Evolutionary conservation across 2,113 vertebrate species (phyloP), one percentile per base, ranked within the genome.

Genomic region (Probosciger aterrimus): DNA sequence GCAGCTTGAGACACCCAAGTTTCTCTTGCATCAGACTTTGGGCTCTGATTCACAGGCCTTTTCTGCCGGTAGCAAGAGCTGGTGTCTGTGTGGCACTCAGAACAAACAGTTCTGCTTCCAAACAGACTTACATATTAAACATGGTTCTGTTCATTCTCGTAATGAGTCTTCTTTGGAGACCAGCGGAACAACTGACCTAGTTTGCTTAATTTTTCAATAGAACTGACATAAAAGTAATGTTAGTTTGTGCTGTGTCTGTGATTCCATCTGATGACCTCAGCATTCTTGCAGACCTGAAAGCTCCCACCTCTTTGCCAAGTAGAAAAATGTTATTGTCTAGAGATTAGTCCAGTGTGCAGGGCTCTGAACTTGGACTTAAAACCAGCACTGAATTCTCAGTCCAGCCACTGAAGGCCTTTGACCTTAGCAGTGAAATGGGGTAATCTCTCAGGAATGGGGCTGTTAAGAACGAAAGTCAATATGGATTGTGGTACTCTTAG

Each of bases 21-120:
- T 92, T 88, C 69, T 95, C 86, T 95, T 92, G 92, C 90, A 92
- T 92, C 94, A 92, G 94, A 78, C 69, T 86, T 68, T 2, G 22
- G 87, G 70, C 83, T 90, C 60, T 82, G 68, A 95, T 95, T 96
- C 87, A 81, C 89, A 64, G 82, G 46, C 75, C 50, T 64, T 37
- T 70, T 57, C 59, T 96, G 92, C 87, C 81, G 73, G 79, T 81
- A 73, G 82, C 91, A 52, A 82, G 82, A 94, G 33, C 64, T 80
- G 35, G 35, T 95, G 78, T 20, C 62, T 82, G 2, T 78, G 86
- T 92, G 90, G 53, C 49, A 64, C 33, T 83, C 24, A 59, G 86
- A 92, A 82, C 49, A 82, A 91, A 81, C 73, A 68, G 63, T 90
- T 81, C 79, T 52, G 64, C 90, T 75, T 87, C 82, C 73, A 90